Conservation (phyloP, 2,888 invertebrate genomes). For the Macaria liturata region DNA sequence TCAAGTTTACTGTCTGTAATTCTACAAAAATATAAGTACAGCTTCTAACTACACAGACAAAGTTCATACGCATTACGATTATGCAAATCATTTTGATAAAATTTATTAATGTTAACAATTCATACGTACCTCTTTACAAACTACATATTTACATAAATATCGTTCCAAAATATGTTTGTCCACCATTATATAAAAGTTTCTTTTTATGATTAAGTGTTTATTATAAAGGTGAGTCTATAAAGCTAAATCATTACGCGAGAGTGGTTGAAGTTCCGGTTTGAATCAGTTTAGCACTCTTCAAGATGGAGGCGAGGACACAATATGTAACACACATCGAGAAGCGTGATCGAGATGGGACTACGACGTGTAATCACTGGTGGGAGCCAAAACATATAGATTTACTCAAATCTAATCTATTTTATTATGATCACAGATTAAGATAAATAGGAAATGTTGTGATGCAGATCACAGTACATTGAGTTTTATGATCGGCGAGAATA, state of each 20-base stretch:
- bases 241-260: constrained; percentile 34
- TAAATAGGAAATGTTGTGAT: constrained; percentile 70
- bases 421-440: constrained; percentile 77
- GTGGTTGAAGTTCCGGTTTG: constrained; percentile 19
- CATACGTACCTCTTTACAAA: constrained; percentile 58
- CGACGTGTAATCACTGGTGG: constrained; percentile 50
- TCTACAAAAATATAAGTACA: constrained; percentile 25
- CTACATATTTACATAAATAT: constrained; percentile 69
- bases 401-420: constrained; percentile 62
- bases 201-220: constrained; percentile 21
- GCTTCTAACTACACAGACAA: constrained; percentile 30
- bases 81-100: constrained; percentile 57
- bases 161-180: constrained; percentile 68
- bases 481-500: constrained; percentile 54
- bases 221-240: constrained; percentile 30
- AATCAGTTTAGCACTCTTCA: constrained; percentile 6
- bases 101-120: constrained; percentile 68
- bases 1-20: constrained; percentile 16
- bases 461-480: constrained; percentile 56
- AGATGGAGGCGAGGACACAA: constrained; percentile 1
- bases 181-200: constrained; percentile 50
- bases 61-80: constrained; percentile 28
- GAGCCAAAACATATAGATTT: constrained; percentile 64
- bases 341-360: constrained; percentile 13
- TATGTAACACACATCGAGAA: constrained; percentile 24